Conservation (phyloP, 2,888 invertebrate genomes). For the Imbricaverruca yamaguchii region DNA sequence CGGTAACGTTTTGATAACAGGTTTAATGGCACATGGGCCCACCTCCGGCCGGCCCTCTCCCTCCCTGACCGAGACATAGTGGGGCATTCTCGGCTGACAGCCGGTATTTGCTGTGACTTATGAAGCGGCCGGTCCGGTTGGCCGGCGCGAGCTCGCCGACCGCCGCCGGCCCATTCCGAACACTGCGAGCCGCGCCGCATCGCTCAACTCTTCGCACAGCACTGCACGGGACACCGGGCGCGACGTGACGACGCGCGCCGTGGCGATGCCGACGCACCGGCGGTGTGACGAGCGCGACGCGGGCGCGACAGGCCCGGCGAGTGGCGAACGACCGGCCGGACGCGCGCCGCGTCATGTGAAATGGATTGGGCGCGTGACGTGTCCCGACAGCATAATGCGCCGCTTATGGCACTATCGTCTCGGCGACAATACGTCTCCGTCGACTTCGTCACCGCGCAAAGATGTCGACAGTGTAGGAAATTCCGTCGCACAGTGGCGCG, state of each 20-base stretch:
- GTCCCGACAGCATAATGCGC: background rate
- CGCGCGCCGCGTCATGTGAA: background rate
- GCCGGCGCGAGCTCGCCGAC: background rate
- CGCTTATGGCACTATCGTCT: background rate
- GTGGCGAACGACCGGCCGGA: background rate
- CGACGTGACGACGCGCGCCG: background rate
- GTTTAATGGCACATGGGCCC: slow-evolving; percentile 12
- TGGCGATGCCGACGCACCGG: background rate
- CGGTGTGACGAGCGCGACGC: background rate
- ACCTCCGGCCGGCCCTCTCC: slow-evolving; percentile 1
- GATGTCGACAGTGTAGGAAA: background rate
- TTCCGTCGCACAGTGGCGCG: too few relatives aligned
- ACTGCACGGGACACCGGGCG: background rate
- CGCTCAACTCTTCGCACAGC: background rate
- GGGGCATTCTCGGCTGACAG: slow-evolving; percentile 6
- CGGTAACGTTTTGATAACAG: slow-evolving; percentile 20
- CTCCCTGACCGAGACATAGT: background rate
- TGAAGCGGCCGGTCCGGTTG: background rate
- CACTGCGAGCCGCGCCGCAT: background rate
- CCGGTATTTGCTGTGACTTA: slow-evolving; percentile 16
- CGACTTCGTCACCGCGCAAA: background rate
- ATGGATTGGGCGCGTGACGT: background rate
- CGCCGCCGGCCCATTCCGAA: background rate
- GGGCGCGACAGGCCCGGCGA: background rate
- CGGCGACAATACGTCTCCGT: background rate